A percentile compares a stretch with the other conserved stretches of the same genome.
These are phyloP conservation scores for Sylvilagus floridanus DNA, from an alignment of 2,797 vertebrate genomes.

Conservation along the genomic window DNA sequence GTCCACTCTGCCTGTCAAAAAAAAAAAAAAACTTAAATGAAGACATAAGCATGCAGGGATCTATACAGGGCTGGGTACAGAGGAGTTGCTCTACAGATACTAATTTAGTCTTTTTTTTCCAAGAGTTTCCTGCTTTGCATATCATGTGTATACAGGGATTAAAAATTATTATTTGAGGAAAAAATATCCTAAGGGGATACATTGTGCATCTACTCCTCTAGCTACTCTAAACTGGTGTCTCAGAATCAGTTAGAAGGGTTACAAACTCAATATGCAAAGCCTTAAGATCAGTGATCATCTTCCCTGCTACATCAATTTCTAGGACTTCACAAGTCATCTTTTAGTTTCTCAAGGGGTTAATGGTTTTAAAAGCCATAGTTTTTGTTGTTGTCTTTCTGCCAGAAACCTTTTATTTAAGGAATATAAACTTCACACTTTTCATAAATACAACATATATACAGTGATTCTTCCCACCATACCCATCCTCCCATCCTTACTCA, in stretches of 20 bases:
- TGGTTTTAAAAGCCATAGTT: constrained; percentile 1
- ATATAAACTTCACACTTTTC: no score
- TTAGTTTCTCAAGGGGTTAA: neutral
- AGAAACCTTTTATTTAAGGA: no score
- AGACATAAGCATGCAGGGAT: neutral
- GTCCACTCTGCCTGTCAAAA: no score
- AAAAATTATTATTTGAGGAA: neutral
- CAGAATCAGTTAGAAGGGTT: neutral
- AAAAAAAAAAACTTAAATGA: neutral
- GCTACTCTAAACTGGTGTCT: neutral
- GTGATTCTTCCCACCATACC: no score
- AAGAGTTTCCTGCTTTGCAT: neutral
- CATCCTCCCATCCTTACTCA: no score
- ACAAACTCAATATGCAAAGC: neutral
- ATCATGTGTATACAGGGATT: neutral
- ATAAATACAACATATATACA: no score
- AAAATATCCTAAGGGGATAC: neutral
- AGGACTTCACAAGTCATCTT: neutral
- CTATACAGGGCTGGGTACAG: neutral
- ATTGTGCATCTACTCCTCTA: neutral
- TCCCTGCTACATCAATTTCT: neutral
- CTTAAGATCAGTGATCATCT: neutral
- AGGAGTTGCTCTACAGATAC: neutral
- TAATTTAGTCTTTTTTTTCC: neutral
- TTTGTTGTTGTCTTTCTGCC: no score